These are phyloP conservation scores for Rhinopomastus cyanomelas DNA, from an alignment of 2,113 vertebrate genomes.

Conservation along the genomic window DNA sequence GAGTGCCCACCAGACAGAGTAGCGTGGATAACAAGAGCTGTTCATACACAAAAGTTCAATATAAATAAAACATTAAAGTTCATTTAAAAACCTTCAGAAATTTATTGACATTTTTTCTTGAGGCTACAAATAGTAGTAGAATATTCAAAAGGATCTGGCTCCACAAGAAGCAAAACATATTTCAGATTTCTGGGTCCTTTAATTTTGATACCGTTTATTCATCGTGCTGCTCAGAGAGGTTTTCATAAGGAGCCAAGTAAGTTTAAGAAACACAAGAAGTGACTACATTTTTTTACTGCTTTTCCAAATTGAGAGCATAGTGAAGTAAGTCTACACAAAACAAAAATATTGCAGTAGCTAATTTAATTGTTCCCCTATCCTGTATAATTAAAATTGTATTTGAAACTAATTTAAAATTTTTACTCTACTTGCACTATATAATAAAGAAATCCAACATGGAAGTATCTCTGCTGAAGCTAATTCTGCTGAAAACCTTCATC, in stretches of 20 bases:
- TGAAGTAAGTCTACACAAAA: not conserved
- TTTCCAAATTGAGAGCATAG: not conserved
- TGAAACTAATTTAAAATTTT: not conserved
- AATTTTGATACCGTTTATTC: not conserved
- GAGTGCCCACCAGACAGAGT: not conserved
- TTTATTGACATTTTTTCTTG: not conserved
- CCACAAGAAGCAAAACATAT: not conserved
- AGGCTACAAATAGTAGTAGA: not conserved
- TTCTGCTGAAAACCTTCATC: not conserved
- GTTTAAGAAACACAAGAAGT: not conserved
- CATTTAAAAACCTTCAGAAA: not conserved
- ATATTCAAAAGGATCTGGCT: not conserved
- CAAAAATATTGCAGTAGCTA: not conserved
- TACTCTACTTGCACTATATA: not conserved
- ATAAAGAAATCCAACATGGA: not conserved
- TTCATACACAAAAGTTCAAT: not conserved
- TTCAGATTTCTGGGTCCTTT: not conserved
- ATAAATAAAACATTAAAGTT: not conserved
- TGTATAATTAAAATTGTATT: not conserved
- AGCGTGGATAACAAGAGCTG: not conserved
- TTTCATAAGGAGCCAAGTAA: not conserved
- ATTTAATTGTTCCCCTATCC: not conserved
- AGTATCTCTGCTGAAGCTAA: not conserved
- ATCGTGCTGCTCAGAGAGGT: not conserved
- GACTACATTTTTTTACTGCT: not conserved